phyloP scores from a whole-genome alignment of 2,797 vertebrate genomes.

The Enteromius unitaeniatus region DNA sequence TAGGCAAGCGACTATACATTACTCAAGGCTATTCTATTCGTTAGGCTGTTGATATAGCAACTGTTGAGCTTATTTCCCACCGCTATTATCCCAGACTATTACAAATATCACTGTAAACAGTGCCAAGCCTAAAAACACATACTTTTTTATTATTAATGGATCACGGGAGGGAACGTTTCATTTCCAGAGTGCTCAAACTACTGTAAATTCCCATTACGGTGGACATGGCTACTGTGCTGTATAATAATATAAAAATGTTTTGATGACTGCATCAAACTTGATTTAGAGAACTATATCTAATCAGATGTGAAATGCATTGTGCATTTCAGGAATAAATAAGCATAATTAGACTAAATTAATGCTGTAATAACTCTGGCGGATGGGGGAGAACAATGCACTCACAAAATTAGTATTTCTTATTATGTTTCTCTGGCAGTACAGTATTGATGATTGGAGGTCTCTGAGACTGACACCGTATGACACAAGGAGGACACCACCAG shows the following conservation, averaged over 20 bases:
- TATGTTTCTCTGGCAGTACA: slow-evolving; percentile 33
- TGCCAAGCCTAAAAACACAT: not conserved
- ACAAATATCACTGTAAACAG: not conserved
- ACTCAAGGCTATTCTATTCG: not conserved
- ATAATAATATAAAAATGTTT: slow-evolving; percentile 14
- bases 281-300: not conserved
- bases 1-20: not conserved
- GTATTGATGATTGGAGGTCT: slow-evolving; percentile 45
- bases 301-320: not conserved
- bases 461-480: slow-evolving; percentile 36
- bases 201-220: not conserved
- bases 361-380: not conserved
- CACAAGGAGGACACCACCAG: slow-evolving; percentile 49
- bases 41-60: not conserved
- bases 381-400: slow-evolving; percentile 24
- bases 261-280: not conserved
- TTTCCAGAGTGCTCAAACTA: not conserved
- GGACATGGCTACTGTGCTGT: not conserved
- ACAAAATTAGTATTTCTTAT: slow-evolving; percentile 30
- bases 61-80: not conserved
- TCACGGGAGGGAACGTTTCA: not conserved
- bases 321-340: not conserved
- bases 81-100: not conserved
- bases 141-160: not conserved
- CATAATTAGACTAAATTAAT: slow-evolving; percentile 7